A percentile compares a stretch with the other conserved stretches of the same genome.
phyloP scores from a whole-genome alignment of 1,140 invertebrate species.

The Ptiloglossa arizonensis region DNA sequence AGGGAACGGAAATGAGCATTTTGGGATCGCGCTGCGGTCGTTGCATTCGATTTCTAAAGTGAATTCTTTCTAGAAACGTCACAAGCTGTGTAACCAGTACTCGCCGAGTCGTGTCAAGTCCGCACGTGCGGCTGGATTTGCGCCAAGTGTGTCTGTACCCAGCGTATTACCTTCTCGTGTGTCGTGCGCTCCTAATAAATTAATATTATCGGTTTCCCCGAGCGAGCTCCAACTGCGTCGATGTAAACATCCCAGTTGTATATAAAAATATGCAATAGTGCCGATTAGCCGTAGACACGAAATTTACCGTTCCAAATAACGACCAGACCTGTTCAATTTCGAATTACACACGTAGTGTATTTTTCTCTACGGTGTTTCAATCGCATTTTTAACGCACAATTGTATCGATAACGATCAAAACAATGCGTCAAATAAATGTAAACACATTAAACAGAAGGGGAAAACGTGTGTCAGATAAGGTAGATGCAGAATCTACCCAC shows the following conservation, averaged over 20 bases:
- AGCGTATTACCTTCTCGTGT: background rate
- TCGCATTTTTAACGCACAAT: too few species aligned
- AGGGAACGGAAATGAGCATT: background rate
- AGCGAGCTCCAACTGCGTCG: background rate
- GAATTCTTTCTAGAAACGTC: background rate
- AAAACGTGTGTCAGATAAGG: too few species aligned
- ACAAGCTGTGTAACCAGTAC: background rate
- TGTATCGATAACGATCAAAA: too few species aligned
- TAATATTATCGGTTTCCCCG: conserved; percentile 18
- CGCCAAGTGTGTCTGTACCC: conserved; percentile 10
- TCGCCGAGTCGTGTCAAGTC: background rate
- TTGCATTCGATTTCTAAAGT: background rate
- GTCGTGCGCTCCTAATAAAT: conserved; percentile 3
- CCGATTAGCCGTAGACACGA: too few species aligned
- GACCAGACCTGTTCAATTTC: too few species aligned
- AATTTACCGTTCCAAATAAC: background rate
- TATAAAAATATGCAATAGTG: background rate
- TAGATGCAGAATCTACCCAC: too few species aligned
- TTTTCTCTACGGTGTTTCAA: too few species aligned
- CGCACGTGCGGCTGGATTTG: conserved; percentile 9
- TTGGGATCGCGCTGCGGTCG: background rate
- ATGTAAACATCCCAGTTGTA: conserved; percentile 1
- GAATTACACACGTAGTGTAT: too few species aligned
- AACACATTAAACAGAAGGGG: too few species aligned
- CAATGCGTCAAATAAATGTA: too few species aligned